phyloP scores from a whole-genome alignment of 2,113 vertebrate genomes.

The Peromyscus californicus region DNA sequence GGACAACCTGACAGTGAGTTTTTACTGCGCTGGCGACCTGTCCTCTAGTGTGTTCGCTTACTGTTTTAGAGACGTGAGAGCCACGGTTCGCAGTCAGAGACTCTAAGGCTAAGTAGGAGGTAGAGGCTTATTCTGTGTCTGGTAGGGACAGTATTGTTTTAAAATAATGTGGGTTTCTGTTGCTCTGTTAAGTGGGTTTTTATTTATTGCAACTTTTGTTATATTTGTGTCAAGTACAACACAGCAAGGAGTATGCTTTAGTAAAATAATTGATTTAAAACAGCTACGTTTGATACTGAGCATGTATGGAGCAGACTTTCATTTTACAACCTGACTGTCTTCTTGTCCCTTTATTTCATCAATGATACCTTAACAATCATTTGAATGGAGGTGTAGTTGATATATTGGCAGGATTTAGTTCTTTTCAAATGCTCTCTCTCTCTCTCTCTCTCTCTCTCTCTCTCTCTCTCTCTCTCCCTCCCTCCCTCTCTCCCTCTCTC shows the following conservation, averaged over 20 bases:
- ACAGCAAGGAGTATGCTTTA: slow-evolving; percentile 12
- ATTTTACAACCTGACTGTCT: background rate
- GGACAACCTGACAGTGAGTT: background rate
- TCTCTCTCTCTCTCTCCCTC: too few relatives aligned
- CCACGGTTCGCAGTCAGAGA: background rate
- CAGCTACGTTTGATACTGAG: background rate
- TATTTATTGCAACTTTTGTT: background rate
- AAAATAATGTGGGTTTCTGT: background rate
- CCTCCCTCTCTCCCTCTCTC: too few relatives aligned
- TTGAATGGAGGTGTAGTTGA: background rate
- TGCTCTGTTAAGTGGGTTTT: background rate
- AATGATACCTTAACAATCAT: background rate
- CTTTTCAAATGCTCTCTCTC: background rate
- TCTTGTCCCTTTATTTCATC: background rate
- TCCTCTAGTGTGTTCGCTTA: background rate
- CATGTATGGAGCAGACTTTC: background rate
- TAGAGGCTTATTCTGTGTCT: background rate
- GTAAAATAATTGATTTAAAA: background rate
- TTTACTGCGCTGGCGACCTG: background rate
- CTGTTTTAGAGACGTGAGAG: background rate
- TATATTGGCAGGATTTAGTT: slow-evolving; percentile 7
- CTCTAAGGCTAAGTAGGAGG: slow-evolving; percentile 10
- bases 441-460: too few relatives aligned
- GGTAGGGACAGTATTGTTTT: background rate
- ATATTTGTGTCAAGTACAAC: background rate